Base-by-base conservation (phyloP, 2,888 invertebrate genomes). In the Sinodicranocentrus sp. region DNA sequence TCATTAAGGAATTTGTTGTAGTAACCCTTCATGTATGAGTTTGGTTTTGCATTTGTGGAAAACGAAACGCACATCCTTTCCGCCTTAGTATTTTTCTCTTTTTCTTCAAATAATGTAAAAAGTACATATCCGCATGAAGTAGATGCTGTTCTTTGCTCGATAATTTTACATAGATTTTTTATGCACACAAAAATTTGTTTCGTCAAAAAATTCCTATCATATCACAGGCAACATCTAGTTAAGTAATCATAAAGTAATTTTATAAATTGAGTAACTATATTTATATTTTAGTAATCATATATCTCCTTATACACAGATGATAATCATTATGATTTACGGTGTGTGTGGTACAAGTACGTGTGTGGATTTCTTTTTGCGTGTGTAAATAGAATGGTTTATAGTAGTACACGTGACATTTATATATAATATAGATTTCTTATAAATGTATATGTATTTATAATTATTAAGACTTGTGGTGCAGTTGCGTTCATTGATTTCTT, bases 141-240 rank as follows among this genome's bases (percentile, higher is more conserved):
- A 65, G 6, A 21, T 23, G 17, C 13, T 39, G 10, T 23, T 39
- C 25, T 19, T 25, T 28, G 2, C 48, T 5, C 48, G n/a, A 48
- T 26, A 19, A 21, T 57, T n/a, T n/a, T n/a, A n/a, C n/a, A n/a
- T n/a, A n/a, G n/a, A n/a, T n/a, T n/a, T n/a, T n/a, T 57, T 63
- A 33, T 44, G n/a, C n/a, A 39, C 43, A 43, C 39, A 44, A 65
- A 43, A 65, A 65, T n/a, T 43, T 39, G 21, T 39, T 43, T 48
- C 77, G 68, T 77, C 59, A 79, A 79, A 79, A 48, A 68, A 71
- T 71, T 71, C 71, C 63, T 80, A 80, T 63, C 72, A 80, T 80
- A 80, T 80, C 79, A 80, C 79, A 80, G 79, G 79, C 79, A 80
- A 80, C 71, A 80, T 80, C 79, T 80, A 80, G 21, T 65, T 63